Percentiles rank a stretch among this genome's conserved stretches.
These are phyloP conservation scores for Holacanthus passer DNA, from an alignment of 2,113 vertebrate species.

Conservation along the genomic window DNA sequence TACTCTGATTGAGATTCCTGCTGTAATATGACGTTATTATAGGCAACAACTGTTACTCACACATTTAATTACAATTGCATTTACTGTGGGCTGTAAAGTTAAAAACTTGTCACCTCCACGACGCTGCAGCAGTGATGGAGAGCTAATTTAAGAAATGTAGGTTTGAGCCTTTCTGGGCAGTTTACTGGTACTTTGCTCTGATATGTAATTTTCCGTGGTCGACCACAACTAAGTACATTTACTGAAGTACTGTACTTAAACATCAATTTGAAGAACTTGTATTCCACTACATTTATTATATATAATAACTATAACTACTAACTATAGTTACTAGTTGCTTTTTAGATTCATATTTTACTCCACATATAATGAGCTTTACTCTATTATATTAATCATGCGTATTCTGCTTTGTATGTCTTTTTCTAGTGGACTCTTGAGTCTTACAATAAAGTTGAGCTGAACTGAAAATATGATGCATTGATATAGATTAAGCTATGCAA, in stretches of 20 bases:
- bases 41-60: conserved; percentile 45
- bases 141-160: conserved; percentile 10
- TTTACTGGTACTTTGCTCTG: not conserved
- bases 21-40: conserved; percentile 68
- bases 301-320: not conserved
- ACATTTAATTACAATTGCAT: conserved; percentile 49
- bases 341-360: not conserved
- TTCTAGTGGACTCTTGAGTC: too few species aligned
- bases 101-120: conserved; percentile 44
- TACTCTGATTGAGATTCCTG: conserved; percentile 60
- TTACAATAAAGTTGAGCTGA: too few species aligned
- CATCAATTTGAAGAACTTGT: too few species aligned
- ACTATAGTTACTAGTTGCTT: not conserved
- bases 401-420: too few species aligned
- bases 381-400: too few species aligned
- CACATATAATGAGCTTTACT: too few species aligned
- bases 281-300: not conserved
- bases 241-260: not conserved
- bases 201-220: not conserved
- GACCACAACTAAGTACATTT: not conserved
- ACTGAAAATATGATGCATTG: not conserved
- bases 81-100: conserved; percentile 55
- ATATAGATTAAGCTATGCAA: not conserved
- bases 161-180: not conserved
- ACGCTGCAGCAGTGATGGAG: conserved; percentile 12